phyloP scores from a whole-genome alignment of 2,888 invertebrate genomes.

The Melitaea athalia region DNA sequence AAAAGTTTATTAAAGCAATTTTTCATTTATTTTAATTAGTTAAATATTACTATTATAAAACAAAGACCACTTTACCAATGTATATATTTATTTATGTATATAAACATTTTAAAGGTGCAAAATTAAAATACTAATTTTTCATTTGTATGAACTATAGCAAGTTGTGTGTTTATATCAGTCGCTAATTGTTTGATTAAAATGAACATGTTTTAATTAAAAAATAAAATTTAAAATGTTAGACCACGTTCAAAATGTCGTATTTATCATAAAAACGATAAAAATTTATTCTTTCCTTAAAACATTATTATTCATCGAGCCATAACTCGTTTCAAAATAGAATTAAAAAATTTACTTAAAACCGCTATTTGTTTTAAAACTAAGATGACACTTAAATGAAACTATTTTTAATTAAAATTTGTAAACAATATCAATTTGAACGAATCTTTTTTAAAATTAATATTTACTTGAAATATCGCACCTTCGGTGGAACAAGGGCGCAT shows the following conservation, averaged over 20 bases:
- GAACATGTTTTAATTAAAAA: background rate
- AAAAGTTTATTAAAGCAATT: background rate
- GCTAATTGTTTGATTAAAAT: conserved; percentile 3
- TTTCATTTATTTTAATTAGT: background rate
- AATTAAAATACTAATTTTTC: background rate
- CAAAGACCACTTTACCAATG: background rate
- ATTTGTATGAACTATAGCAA: background rate
- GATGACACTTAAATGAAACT: too few species aligned
- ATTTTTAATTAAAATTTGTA: too few species aligned
- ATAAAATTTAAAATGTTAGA: background rate
- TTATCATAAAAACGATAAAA: background rate
- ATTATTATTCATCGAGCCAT: background rate
- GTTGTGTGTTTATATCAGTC: background rate
- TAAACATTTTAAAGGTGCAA: background rate
- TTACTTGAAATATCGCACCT: too few species aligned
- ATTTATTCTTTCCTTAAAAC: background rate
- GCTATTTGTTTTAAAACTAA: too few species aligned
- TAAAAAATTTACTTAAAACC: too few species aligned
- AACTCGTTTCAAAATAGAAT: background rate
- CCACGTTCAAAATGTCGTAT: background rate
- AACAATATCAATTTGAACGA: too few species aligned
- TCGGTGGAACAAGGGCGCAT: too few species aligned
- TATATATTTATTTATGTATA: background rate
- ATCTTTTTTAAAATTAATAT: too few species aligned
- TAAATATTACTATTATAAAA: background rate